Base-by-base conservation (phyloP, 2,888 invertebrate species). In the Julus scanicus region DNA sequence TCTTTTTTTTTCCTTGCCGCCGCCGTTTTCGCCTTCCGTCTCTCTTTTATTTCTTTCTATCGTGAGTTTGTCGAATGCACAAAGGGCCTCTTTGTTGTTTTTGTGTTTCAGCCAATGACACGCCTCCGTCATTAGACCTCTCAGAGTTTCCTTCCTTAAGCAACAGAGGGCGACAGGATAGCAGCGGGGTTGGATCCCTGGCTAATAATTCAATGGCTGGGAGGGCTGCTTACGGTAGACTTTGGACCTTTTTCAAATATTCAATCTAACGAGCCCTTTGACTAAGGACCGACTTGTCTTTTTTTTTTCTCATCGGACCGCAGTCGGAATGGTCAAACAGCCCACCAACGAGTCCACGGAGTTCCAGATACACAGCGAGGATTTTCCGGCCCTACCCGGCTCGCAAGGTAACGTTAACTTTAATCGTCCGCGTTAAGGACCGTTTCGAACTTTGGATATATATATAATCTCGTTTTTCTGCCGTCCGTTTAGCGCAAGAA, bases 371-470 rank as follows among this genome's bases (percentile, higher is more conserved):
- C 98, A 98, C 91, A 97, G 96, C 91, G 99, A 99, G 94, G 99
- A 99, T 94, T 99, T 99, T 93, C 99, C 99, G 91, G 99, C 99
- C 92, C 94, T 99, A 92, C 99, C 99, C 90, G 99, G 99, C 91
- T 88, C 89, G 94, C 90, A 94, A 95, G 93, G 71, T 88, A 86
- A 86, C 29, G 29, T 29, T 29, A 29, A 29, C 29, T 29, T 29
- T 29, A 29, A 29, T 29, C 29, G 29, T 29, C 29, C 29, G 29
- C 1, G 29, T 29, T 29, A 29, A 29, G 29, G 29, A 29, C 29
- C 29, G 29, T 29, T 29, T 29, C 29, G 29, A 1, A 29, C 29
- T 29, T 29, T 29, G 29, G 29, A 29, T 29, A 29, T 29, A 29
- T 29, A 29, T 29, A 29, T 29, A 29, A 29, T 1, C 29, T 29